These are phyloP conservation scores for Tachina lurida DNA, from an alignment of 2,888 invertebrate genomes.

Conservation along the genomic window DNA sequence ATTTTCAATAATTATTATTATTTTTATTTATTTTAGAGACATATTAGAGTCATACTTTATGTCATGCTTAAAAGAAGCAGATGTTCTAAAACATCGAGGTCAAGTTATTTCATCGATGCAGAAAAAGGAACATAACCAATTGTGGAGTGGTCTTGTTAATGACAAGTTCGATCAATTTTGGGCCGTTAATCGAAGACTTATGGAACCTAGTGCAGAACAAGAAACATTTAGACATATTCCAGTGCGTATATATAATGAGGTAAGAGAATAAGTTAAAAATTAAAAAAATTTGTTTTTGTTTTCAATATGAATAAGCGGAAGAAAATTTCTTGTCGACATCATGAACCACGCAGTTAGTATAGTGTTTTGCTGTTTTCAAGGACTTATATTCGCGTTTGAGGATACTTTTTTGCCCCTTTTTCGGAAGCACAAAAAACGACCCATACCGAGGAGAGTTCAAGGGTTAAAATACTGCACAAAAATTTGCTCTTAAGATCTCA, in stretches of 20 bases:
- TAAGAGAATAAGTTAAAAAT: not conserved
- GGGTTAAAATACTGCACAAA: too few relatives aligned
- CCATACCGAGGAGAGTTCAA: too few relatives aligned
- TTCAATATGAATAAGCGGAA: too few relatives aligned
- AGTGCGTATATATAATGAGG: conserved; percentile 90
- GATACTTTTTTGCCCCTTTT: too few relatives aligned
- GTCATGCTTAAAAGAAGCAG: conserved; percentile 98
- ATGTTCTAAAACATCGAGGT: conserved; percentile 97
- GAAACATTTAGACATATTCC: conserved; percentile 95
- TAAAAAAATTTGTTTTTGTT: too few relatives aligned
- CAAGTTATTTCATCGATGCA: conserved; percentile 95
- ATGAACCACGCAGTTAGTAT: too few relatives aligned
- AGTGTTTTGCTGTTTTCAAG: too few relatives aligned
- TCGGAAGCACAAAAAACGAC: too few relatives aligned
- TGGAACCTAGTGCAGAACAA: conserved; percentile 92
- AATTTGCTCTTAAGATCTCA: too few relatives aligned
- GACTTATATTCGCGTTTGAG: too few relatives aligned
- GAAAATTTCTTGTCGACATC: too few relatives aligned
- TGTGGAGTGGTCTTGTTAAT: conserved; percentile 97
- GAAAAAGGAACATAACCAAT: conserved; percentile 97
- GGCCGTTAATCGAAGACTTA: conserved; percentile 97
- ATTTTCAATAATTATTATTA: not conserved
- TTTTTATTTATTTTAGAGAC: conserved; percentile 86
- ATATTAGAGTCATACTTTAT: conserved; percentile 96
- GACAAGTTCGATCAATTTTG: conserved; percentile 99